Base-by-base conservation (phyloP, 2,797 vertebrate species). In the Poeciliopsis presidionis region DNA sequence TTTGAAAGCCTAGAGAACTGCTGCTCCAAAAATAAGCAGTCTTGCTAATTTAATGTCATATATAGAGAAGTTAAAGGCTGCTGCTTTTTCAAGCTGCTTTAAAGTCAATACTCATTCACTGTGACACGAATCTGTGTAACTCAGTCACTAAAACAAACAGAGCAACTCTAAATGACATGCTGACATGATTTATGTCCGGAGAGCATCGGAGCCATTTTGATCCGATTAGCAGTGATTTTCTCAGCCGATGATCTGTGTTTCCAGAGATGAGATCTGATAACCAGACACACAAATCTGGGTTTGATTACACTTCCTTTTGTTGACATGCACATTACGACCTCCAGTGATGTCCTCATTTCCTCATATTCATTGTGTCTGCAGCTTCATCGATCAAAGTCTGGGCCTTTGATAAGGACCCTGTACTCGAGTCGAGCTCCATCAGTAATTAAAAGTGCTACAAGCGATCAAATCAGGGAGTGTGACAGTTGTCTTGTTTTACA, bases 251-350 rank as follows among this genome's bases (percentile, higher is more conserved):
- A 88, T 90, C 83, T 82, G 77, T n/a, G 73, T 63, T 75, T 47
- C 63, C 61, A 51, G 72, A 86, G 77, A 90, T 76, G 70, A 80
- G 77, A 75, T 74, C 36, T 86, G 89, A 91, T 92, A 84, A 87
- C 45, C 63, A 59, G 67, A 77, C 49, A 80, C 4, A 33, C 80
- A 82, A 74, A 81, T 89, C 86, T 76, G 69, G 69, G 78, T 47
- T 76, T 90, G 90, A 93, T 92, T 90, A 81, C 76, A 69, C 77
- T 87, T 92, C 83, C 84, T 83, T 90, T 86, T 84, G 83, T 81
- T 75, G 89, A 87, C 80, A 82, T 53, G 59, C 71, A 69, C 47
- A 16, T 83, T 74, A 77, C 72, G 74, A 36, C 70, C 84, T 72
- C 79, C 75, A 84, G 51, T 7, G 53, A 74, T 81, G 53, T 71